Conservation (phyloP, 2,888 invertebrate species). For the Smittia sp. region DNA sequence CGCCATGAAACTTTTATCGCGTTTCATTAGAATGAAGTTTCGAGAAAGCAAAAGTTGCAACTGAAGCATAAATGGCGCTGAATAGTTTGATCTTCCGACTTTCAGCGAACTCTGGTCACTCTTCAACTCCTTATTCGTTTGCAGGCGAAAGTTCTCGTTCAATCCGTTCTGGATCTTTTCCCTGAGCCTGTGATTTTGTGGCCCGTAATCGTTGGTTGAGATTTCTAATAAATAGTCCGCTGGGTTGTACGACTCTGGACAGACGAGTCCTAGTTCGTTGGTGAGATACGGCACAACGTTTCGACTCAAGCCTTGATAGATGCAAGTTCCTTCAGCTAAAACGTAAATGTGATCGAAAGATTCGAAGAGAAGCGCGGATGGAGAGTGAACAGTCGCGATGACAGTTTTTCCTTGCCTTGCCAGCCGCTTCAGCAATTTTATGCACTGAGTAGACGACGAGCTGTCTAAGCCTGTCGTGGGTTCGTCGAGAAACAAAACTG, state of each 20-base stretch:
- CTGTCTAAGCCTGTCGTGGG: slow-evolving; percentile 72
- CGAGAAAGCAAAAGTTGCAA: neutral
- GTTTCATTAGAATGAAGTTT: neutral
- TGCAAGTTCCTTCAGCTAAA: slow-evolving; percentile 73
- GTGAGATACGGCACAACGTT: no score
- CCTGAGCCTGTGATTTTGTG: slow-evolving; percentile 56
- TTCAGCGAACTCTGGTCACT: no score
- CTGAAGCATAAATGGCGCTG: neutral
- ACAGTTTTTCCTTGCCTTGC: slow-evolving; percentile 82
- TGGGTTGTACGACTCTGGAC: slow-evolving; percentile 90
- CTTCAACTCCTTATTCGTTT: no score
- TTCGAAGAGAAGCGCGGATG: slow-evolving; percentile 78
- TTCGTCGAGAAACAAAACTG: slow-evolving; percentile 73
- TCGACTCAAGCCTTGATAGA: slow-evolving; percentile 78
- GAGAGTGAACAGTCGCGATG: slow-evolving; percentile 88
- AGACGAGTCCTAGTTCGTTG: no score
- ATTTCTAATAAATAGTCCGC: slow-evolving; percentile 88
- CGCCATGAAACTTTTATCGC: slow-evolving; percentile 45
- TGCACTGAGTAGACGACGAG: slow-evolving; percentile 77
- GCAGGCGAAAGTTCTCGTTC: slow-evolving; percentile 58
- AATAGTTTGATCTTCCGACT: neutral
- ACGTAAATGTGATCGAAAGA: slow-evolving; percentile 89
- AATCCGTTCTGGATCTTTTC: slow-evolving; percentile 64
- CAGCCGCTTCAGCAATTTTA: slow-evolving; percentile 74
- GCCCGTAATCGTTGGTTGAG: slow-evolving; percentile 74